Base-by-base conservation (phyloP, 2,113 vertebrate genomes). In the Hippolais icterina region DNA sequence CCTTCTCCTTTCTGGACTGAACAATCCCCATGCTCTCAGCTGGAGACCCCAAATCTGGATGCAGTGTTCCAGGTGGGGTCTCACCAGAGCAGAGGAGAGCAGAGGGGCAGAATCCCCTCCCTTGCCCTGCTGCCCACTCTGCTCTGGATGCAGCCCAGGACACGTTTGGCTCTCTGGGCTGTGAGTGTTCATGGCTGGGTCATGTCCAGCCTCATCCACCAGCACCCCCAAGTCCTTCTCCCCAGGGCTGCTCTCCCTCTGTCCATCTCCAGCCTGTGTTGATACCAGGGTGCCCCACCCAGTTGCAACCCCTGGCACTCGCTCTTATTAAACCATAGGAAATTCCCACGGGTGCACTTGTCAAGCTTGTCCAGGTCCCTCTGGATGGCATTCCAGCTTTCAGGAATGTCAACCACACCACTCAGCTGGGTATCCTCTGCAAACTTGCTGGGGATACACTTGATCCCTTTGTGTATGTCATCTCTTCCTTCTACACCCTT, bases 221-320 rank as follows among this genome's bases (percentile, higher is more conserved):
- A 69, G 39, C n/a, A 61, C 10, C 21, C 13, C 41, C n/a, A 42
- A 15, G 5, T 4, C 24, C 61, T 41, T 25, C 39, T 68, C 11
- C 2, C 13, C 29, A 60, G 13, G 39, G 11, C 53, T 75, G 28
- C 46, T 89, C 46, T 29, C 6, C 0, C 6, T 10, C 46, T 47
- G 24, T 35, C 47, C 61, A 75, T 31, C n/a, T 52, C 20, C 13
- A 61, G 39, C n/a, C 53, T 47, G 13, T 35, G 11, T 1, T 15
- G 7, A 27, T 1, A 60, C 13, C 13, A 3, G 24, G 1, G 11
- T 24, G 19, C 3, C n/a, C 10, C 6, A 25, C 3, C 20, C n/a
- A 60, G n/a, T 20, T 9, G 11, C 11, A 75, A 46, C 28, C 21
- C 52, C 9, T 53, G 29, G 28, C 13, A n/a, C 33, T 52, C n/a